These are phyloP conservation scores for Anniella stebbinsi DNA, from an alignment of 2,797 vertebrate genomes.

Conservation along the genomic window DNA sequence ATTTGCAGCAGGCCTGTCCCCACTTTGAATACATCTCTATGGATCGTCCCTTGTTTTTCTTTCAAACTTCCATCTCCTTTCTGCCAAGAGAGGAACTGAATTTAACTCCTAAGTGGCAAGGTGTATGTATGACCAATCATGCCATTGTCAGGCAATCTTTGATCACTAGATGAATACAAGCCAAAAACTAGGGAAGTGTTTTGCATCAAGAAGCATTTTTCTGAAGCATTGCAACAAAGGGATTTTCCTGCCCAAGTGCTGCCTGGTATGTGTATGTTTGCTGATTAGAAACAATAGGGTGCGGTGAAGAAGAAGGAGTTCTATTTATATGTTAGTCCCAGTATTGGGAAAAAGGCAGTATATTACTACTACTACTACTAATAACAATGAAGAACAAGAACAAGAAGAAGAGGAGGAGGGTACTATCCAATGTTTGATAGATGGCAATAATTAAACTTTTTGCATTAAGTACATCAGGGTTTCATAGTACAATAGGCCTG, in stretches of 20 bases:
- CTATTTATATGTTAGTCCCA: too few species aligned
- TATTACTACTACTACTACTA: too few species aligned
- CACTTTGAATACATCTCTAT: slow-evolving; percentile 30
- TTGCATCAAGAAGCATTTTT: not conserved
- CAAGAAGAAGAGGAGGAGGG: too few species aligned
- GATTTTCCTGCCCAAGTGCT: not conserved
- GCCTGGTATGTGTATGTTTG: not conserved
- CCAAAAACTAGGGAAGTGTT: not conserved
- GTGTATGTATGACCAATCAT: not conserved
- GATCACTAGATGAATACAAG: not conserved
- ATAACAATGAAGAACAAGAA: too few species aligned
- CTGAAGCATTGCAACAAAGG: not conserved
- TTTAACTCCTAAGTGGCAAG: not conserved
- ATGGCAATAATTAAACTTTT: not conserved
- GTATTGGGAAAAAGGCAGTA: too few species aligned
- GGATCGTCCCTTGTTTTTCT: slow-evolving; percentile 1
- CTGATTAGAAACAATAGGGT: not conserved
- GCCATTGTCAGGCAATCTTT: not conserved
- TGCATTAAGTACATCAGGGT: not conserved
- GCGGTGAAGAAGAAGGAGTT: too few species aligned
- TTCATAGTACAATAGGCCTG: not conserved
- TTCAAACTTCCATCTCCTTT: not conserved
- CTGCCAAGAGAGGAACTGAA: not conserved
- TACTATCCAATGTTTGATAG: not conserved
- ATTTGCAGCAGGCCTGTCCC: not conserved